A percentile compares a stretch with the other conserved stretches of the same genome.
phyloP scores from a whole-genome alignment of 2,888 invertebrate species.

The Clitarchus hookeri region DNA sequence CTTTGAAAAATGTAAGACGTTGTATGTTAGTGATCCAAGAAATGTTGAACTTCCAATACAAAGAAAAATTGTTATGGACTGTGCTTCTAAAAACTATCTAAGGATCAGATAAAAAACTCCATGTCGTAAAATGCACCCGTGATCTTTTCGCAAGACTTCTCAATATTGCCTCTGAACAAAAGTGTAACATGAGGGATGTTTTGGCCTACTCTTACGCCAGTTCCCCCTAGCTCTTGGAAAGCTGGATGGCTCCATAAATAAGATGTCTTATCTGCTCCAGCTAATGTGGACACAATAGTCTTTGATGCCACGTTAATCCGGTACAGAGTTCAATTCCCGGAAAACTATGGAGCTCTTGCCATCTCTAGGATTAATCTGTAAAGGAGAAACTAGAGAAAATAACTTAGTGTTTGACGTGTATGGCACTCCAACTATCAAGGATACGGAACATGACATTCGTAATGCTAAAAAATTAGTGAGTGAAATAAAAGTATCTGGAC shows the following conservation, averaged over 20 bases:
- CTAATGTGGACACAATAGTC: constrained; percentile 18
- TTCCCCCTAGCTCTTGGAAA: constrained; percentile 20
- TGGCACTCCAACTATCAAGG: constrained; percentile 23
- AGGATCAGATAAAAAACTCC: neutral
- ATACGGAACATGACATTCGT: constrained; percentile 12
- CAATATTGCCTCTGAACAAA: constrained; percentile 2
- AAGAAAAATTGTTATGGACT: neutral
- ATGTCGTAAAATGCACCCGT: constrained; percentile 22
- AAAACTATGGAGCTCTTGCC: constrained; percentile 11
- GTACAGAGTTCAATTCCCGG: constrained; percentile 14
- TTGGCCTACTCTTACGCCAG: constrained; percentile 14
- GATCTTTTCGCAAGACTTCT: constrained; percentile 20
- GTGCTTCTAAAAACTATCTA: constrained; percentile 19
- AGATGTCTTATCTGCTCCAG: neutral
- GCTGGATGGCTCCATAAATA: neutral
- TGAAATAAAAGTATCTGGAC: constrained; percentile 23
- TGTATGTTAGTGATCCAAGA: neutral
- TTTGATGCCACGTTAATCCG: constrained; percentile 6
- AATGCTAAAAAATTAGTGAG: neutral
- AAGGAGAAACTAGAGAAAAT: neutral
- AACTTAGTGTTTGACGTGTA: neutral
- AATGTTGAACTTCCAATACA: constrained; percentile 15
- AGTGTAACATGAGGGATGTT: neutral
- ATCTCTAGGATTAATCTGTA: constrained; percentile 10
- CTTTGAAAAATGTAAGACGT: too few relatives aligned